phyloP scores from a whole-genome alignment of 1,140 invertebrate genomes.

The Solenopsis fugax region DNA sequence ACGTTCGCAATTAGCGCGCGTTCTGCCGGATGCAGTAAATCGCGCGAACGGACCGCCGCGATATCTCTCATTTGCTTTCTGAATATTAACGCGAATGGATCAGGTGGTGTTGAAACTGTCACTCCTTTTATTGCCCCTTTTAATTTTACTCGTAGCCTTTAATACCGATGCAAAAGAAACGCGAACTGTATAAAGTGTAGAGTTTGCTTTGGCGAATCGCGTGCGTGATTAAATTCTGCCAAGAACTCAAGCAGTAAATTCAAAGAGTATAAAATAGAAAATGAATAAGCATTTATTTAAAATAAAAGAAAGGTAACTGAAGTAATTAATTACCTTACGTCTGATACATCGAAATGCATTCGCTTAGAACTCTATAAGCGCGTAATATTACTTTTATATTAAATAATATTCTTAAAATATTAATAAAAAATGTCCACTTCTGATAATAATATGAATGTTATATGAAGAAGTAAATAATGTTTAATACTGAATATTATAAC shows the following conservation, averaged over 20 bases:
- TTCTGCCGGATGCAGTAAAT: constrained; percentile 47
- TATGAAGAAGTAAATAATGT: no score
- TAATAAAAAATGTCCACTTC: no score
- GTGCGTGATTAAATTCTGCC: not conserved
- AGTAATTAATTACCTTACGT: not conserved
- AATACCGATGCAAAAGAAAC: not conserved
- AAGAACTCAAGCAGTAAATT: not conserved
- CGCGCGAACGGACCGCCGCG: not conserved
- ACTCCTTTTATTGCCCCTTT: not conserved
- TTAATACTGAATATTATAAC: no score
- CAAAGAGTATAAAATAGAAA: not conserved
- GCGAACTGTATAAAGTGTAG: not conserved
- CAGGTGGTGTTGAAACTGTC: constrained; percentile 22
- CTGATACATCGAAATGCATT: not conserved
- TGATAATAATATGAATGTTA: no score
- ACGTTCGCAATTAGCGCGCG: constrained; percentile 42
- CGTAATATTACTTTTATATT: no score
- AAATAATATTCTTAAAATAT: no score
- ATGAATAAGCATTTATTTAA: not conserved
- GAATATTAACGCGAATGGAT: constrained; percentile 36
- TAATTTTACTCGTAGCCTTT: not conserved
- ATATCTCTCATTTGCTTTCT: constrained; percentile 27
- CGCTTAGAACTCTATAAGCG: no score
- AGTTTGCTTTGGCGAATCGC: not conserved
- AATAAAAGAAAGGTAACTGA: not conserved